Evolutionary conservation across 2,888 invertebrate genomes (phyloP), one percentile per base, ranked within the genome.

Genomic region (Anoplius nigerrimus): DNA sequence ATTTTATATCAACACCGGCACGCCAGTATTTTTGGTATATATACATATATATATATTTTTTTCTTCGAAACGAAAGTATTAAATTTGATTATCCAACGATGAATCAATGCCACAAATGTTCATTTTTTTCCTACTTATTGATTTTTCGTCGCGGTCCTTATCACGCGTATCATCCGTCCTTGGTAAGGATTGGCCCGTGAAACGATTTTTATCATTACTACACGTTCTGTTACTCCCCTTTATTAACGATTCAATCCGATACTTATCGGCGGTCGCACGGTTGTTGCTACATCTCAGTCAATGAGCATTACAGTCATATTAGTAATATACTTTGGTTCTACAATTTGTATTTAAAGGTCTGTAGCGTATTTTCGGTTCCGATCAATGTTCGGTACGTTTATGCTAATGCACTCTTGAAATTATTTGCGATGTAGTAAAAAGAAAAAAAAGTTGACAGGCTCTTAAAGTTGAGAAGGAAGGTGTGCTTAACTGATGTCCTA

Each of bases 1-100:
- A 15, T 48, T 18, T n/a, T 8, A 48, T 48, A 46, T 59, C 22
- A 65, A 66, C 51, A 70, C 59, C 66, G 72, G 72, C 61, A 63
- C 66, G 61, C 57, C 69, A 78, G 73, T 80, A 80, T 76, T 75
- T 68, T 77, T n/a, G 48, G n/a, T n/a, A n/a, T n/a, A n/a, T n/a
- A n/a, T n/a, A n/a, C n/a, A n/a, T n/a, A n/a, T n/a, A n/a, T n/a
- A n/a, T 18, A 4, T 13, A n/a, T 48, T 51, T 68, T 62, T 69
- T 22, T 62, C 58, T 6, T 13, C 11, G 34, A 34, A 27, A 24
- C 59, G 24, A 53, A 71, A 75, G 67, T 76, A 78, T 80, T 78
- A 78, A 66, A 66, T 66, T 78, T 69, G 63, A 67, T 72, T 51
- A 43, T 58, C 59, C 61, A 46, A 55, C 48, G 55, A 60, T 56